These are phyloP conservation scores for Litocranius walleri DNA, from an alignment of 2,113 vertebrate species.

Conservation along the genomic window DNA sequence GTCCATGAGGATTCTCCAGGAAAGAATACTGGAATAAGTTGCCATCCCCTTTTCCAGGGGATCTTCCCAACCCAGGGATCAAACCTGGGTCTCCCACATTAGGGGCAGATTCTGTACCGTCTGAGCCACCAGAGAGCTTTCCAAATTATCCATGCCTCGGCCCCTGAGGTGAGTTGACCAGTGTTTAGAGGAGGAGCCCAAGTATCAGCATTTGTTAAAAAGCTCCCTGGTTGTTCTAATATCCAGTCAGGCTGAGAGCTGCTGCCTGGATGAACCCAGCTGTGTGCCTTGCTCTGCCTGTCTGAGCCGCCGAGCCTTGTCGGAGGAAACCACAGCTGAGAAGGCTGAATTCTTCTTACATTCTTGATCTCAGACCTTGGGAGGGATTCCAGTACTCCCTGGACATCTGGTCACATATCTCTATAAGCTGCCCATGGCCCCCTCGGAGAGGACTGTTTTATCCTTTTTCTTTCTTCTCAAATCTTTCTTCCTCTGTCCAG, in stretches of 20 bases:
- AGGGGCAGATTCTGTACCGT: not conserved
- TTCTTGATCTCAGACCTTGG: not conserved
- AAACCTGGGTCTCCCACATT: not conserved
- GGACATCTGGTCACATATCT: not conserved
- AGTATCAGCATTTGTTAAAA: not conserved
- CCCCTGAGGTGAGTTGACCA: not conserved
- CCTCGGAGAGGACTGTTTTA: not conserved
- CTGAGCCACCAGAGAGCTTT: not conserved
- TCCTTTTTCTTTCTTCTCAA: not conserved
- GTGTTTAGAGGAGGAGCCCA: not conserved
- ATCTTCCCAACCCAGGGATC: not conserved
- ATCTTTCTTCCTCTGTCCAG: not conserved
- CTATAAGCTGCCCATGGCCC: not conserved
- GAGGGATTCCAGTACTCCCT: not conserved
- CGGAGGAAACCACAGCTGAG: not conserved
- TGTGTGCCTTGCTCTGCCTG: not conserved
- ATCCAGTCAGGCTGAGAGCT: not conserved
- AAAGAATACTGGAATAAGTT: not conserved
- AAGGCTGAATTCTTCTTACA: not conserved
- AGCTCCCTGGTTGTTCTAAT: not conserved
- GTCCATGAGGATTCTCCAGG: not conserved
- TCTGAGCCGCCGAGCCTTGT: rapidly evolving
- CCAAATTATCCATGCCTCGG: not conserved
- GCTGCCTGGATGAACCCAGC: not conserved
- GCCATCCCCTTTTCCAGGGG: not conserved